Conservation (phyloP, 2,797 vertebrate genomes). For the Leptodactylus fallax region DNA sequence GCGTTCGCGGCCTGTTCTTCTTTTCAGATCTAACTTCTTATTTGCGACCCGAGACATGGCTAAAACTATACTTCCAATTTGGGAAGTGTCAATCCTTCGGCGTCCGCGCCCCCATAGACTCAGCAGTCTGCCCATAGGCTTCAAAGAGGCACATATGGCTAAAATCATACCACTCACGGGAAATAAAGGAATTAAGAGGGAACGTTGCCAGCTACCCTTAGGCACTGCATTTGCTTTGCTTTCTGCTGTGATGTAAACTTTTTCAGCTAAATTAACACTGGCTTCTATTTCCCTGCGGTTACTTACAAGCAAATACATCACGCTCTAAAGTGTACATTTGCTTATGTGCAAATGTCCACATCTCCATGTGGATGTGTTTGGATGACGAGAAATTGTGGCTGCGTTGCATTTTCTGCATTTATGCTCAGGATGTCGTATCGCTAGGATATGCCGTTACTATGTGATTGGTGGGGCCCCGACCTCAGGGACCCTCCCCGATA, state of each 20-base stretch:
- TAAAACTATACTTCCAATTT: conserved; percentile 22
- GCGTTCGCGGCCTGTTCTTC: conserved; percentile 6
- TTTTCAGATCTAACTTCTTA: conserved; percentile 25
- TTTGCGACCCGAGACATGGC: conserved; percentile 1
- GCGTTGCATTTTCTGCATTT: neutral
- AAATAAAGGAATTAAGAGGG: conserved; percentile 55
- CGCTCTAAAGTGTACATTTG: conserved; percentile 25
- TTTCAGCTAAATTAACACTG: conserved; percentile 58
- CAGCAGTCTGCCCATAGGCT: conserved; percentile 56
- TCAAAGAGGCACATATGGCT: conserved; percentile 62
- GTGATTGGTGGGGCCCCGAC: neutral
- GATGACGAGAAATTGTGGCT: neutral
- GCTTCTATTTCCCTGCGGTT: conserved; percentile 52
- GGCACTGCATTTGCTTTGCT: conserved; percentile 42
- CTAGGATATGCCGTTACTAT: too few relatives aligned
- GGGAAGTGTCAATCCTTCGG: conserved; percentile 45
- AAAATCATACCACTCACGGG: conserved; percentile 60
- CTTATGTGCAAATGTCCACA: conserved; percentile 38
- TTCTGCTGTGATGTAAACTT: conserved; percentile 58
- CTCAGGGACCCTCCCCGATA: too few relatives aligned
- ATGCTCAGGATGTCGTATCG: neutral
- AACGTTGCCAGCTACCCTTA: conserved; percentile 59
- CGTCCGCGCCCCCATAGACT: conserved; percentile 39
- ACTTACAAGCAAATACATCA: conserved; percentile 49
- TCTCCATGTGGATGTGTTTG: neutral